These are phyloP conservation scores for Cuculus canorus DNA, from an alignment of 2,797 vertebrate genomes.

Conservation along the genomic window DNA sequence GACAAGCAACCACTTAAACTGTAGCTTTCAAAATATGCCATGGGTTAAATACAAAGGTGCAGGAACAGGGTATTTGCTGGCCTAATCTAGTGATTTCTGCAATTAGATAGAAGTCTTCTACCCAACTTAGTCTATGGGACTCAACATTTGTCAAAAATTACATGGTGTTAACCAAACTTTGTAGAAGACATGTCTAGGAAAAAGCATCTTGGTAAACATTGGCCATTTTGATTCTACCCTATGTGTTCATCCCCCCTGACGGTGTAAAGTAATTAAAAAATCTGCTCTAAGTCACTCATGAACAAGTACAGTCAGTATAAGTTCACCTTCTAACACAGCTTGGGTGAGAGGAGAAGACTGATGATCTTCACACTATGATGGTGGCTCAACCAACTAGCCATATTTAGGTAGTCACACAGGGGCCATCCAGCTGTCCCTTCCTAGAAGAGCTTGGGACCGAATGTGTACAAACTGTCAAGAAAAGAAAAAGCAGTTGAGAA, in stretches of 20 bases:
- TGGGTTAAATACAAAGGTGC: background rate
- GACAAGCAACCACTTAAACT: background rate
- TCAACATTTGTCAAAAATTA: background rate
- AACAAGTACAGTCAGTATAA: background rate
- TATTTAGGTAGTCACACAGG: background rate
- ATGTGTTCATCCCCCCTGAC: background rate
- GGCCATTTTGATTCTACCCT: background rate
- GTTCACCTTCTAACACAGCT: background rate
- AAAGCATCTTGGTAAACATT: background rate
- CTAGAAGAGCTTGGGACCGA: background rate
- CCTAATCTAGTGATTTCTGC: background rate
- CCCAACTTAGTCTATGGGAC: background rate
- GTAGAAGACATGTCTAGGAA: background rate
- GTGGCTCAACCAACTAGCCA: background rate
- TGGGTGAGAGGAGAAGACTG: background rate
- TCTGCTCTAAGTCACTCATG: background rate
- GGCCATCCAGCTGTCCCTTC: background rate
- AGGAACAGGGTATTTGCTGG: background rate
- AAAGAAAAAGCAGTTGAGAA: background rate
- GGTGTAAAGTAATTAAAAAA: background rate
- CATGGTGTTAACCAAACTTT: background rate
- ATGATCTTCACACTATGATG: background rate
- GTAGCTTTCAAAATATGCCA: background rate
- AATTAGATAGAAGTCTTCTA: background rate
- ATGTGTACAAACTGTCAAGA: accelerated